Base-by-base conservation (phyloP, 2,797 vertebrate genomes). In the Momotus momota region DNA sequence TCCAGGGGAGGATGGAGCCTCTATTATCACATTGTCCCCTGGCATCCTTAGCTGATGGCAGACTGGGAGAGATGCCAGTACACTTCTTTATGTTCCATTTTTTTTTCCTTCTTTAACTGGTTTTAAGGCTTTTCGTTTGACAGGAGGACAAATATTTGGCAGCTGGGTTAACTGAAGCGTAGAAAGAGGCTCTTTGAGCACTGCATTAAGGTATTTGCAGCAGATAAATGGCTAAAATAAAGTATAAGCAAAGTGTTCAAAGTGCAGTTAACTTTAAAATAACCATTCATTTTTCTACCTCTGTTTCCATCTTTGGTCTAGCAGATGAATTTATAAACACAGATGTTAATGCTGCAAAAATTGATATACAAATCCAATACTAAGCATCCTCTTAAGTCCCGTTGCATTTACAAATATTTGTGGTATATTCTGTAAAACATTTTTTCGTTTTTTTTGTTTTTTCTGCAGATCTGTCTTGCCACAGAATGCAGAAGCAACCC, bases 81-180 rank as follows among this genome's bases (percentile, higher is more conserved):
- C 48, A 26, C 58, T 23, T 85, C 91, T 79, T 83, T 77, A 92
- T 65, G 65, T 90, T 92, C 89, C 81, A 51, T 35, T 35, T 35
- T 35, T n/a, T 89, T 94, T 92, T 48, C 84, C 85, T 93, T 85
- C 81, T 93, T 92, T 70, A 82, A 82, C 78, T 64, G 60, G 81
- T 89, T 94, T 94, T 89, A 91, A 92, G 84, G 81, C 48, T 94
- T 93, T 92, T 70, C n/a, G 2, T 93, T 75, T 96, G 94, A 93
- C 88, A 92, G 67, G 71, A 90, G 84, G 94, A 87, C 83, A 92
- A 96, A 93, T 90, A 93, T 87, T 93, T 94, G 86, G 90, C 92
- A 92, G 92, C 92, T 95, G 88, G 66, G 81, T 90, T 92, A 94
- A 95, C 43, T 82, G 95, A 90, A 89, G 86, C 94, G 77, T 93